These are phyloP conservation scores for Raja brachyura DNA, from an alignment of 2,113 vertebrate genomes.

Conservation along the genomic window DNA sequence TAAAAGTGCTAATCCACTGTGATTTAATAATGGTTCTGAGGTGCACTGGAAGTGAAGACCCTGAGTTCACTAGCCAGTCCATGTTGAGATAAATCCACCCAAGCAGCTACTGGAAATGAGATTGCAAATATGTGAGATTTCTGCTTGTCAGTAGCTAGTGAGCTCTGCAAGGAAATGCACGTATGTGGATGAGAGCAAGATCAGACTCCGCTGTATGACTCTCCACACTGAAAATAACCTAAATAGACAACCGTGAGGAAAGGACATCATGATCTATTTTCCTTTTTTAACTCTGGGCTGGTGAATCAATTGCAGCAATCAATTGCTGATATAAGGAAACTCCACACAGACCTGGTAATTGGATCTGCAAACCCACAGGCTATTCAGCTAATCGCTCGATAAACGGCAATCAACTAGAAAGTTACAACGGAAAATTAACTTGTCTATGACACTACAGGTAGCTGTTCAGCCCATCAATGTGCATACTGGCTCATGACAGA, in stretches of 20 bases:
- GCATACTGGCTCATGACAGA: no score
- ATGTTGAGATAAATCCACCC: neutral
- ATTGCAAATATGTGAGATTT: neutral
- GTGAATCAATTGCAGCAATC: neutral
- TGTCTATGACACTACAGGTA: no score
- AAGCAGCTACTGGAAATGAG: neutral
- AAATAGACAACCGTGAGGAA: neutral
- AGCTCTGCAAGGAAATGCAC: neutral
- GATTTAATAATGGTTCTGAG: neutral
- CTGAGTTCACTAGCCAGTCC: neutral
- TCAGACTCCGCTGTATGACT: neutral
- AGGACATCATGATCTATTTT: neutral
- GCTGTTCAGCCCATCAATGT: no score
- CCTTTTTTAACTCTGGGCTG: neutral
- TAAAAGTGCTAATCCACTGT: no score
- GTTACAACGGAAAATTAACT: neutral
- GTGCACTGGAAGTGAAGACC: neutral
- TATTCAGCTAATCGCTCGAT: neutral
- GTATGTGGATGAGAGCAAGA: neutral
- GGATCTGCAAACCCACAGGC: neutral
- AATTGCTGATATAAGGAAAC: neutral
- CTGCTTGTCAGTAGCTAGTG: neutral
- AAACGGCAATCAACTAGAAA: neutral
- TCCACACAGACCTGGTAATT: neutral
- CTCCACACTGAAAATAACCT: neutral